phyloP scores from a whole-genome alignment of 2,888 invertebrate species.

The Lottia scabra region DNA sequence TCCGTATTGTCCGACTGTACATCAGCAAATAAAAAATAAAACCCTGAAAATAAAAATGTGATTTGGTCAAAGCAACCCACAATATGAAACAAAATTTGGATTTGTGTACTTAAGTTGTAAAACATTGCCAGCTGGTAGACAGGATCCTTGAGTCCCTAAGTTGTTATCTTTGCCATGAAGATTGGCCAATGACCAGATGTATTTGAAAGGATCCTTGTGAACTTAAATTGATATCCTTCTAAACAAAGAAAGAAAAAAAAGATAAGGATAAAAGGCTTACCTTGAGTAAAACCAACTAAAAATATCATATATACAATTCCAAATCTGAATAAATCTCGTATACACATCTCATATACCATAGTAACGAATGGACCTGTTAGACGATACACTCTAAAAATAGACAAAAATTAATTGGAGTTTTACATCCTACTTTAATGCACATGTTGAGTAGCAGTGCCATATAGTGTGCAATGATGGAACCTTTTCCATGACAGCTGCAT shows the following conservation, averaged over 20 bases:
- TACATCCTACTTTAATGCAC: too few relatives aligned
- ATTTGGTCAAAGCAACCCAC: too few relatives aligned
- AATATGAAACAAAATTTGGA: not conserved
- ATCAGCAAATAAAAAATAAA: slow-evolving; percentile 87
- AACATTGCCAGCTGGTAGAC: not conserved
- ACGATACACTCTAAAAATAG: slow-evolving; percentile 67
- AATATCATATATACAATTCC: slow-evolving; percentile 96
- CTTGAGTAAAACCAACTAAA: slow-evolving; percentile 95
- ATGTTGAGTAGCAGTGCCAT: too few relatives aligned
- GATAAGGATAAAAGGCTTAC: slow-evolving; percentile 72
- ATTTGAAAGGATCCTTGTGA: too few relatives aligned
- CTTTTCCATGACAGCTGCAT: too few relatives aligned
- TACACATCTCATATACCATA: slow-evolving; percentile 99
- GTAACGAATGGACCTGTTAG: slow-evolving; percentile 98
- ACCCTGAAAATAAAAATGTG: slow-evolving; percentile 71
- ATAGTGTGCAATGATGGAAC: too few relatives aligned
- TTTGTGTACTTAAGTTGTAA: too few relatives aligned
- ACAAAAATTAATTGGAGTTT: not conserved
- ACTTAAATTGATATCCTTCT: too few relatives aligned
- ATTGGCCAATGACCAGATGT: too few relatives aligned
- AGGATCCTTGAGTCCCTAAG: too few relatives aligned
- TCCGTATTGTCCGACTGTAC: slow-evolving; percentile 74
- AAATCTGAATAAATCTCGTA: slow-evolving; percentile 98
- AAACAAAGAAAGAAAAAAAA: too few relatives aligned
- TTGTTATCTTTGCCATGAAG: too few relatives aligned